These are phyloP conservation scores for Aphidoletes aphidimyza DNA, from an alignment of 2,888 invertebrate species.

Conservation along the genomic window DNA sequence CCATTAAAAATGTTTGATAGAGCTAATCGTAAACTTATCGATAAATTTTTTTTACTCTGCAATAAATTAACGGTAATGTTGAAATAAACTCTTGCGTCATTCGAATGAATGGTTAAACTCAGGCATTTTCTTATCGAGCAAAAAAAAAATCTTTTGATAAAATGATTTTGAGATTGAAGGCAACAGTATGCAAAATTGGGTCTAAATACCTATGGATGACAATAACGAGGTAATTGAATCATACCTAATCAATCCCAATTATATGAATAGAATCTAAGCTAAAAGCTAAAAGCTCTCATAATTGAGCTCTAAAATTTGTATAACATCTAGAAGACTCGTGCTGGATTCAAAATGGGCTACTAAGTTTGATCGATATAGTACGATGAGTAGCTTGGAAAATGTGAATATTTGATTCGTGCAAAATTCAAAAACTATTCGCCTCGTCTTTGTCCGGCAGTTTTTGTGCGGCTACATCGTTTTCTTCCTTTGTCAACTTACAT, in stretches of 20 bases:
- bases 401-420: background rate
- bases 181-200: background rate
- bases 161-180: conserved; percentile 9
- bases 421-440: background rate
- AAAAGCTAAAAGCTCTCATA: background rate
- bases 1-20: background rate
- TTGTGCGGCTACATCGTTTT: conserved; percentile 31
- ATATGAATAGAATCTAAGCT: background rate
- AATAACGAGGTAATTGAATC: conserved; percentile 16
- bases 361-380: background rate
- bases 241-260: background rate
- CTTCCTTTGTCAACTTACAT: conserved; percentile 57
- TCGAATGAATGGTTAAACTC: background rate
- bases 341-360: background rate
- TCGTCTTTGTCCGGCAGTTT: background rate
- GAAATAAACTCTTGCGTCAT: background rate
- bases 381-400: background rate
- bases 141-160: background rate
- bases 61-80: background rate
- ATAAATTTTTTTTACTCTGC: too few species aligned
- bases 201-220: background rate
- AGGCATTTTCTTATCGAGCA: background rate
- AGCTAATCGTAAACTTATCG: conserved; percentile 1
- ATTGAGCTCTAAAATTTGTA: background rate
- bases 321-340: background rate